phyloP scores from a whole-genome alignment of 2,888 invertebrate species.

The Drosophila multiciliata region DNA sequence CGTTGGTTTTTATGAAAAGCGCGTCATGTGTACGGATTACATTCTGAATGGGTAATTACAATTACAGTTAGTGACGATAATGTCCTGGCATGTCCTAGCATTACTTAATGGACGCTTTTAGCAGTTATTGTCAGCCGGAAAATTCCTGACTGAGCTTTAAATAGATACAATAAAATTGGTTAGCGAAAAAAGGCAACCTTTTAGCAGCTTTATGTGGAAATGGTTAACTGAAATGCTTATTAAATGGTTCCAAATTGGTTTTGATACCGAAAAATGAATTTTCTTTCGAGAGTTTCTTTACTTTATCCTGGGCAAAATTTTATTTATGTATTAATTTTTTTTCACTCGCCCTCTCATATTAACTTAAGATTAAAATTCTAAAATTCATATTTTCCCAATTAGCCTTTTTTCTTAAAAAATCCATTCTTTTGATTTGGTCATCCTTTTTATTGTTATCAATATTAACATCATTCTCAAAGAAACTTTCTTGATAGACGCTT shows the following conservation, averaged over 20 bases:
- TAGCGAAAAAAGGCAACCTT: background rate
- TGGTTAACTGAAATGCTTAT: background rate
- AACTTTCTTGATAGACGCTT: background rate
- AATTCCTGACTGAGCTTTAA: background rate
- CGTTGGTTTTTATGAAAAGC: conserved; percentile 32
- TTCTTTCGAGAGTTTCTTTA: background rate
- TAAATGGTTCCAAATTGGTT: background rate
- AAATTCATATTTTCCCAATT: background rate
- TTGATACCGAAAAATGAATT: background rate
- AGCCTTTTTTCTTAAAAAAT: background rate
- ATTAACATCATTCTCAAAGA: background rate
- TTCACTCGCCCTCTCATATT: background rate
- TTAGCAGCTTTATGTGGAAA: background rate
- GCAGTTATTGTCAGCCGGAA: conserved; percentile 20
- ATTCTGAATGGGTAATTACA: conserved; percentile 33
- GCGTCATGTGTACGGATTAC: conserved; percentile 10
- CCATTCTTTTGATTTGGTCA: background rate
- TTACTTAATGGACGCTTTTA: conserved; percentile 35
- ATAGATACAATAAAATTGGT: background rate
- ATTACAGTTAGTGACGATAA: conserved; percentile 39
- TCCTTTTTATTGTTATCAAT: background rate
- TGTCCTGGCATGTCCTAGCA: conserved; percentile 25
- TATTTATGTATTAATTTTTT: background rate
- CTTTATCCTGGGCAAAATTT: background rate
- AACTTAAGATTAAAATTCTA: background rate